Conservation (phyloP, 2,888 invertebrate genomes). For the Nemotelus pantherinus region DNA sequence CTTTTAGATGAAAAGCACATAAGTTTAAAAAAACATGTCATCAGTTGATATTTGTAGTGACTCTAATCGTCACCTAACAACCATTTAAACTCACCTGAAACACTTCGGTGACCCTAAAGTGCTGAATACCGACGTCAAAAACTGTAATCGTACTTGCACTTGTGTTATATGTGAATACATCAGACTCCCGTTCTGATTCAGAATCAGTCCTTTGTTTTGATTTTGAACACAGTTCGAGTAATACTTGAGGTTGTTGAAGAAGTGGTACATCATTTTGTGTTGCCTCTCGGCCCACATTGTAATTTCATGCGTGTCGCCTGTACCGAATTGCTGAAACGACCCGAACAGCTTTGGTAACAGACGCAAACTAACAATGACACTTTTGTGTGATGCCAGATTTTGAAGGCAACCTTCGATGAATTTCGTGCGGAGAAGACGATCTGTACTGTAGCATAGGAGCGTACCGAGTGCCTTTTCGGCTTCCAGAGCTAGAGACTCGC, state of each 20-base stretch:
- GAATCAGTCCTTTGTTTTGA: constrained; percentile 54
- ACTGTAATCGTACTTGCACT: constrained; percentile 90
- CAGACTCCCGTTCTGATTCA: constrained; percentile 61
- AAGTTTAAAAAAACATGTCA: too few species aligned
- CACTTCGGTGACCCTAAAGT: constrained; percentile 88
- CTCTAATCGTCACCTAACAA: too few species aligned
- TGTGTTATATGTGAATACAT: constrained; percentile 84
- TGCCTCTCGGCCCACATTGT: constrained; percentile 94
- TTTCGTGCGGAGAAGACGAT: constrained; percentile 88
- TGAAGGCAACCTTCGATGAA: constrained; percentile 95
- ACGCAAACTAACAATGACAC: constrained; percentile 88
- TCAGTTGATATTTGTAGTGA: too few species aligned
- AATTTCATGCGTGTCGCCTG: constrained; percentile 85
- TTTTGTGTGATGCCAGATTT: constrained; percentile 87
- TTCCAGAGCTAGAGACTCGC: constrained; percentile 91
- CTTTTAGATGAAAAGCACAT: too few species aligned
- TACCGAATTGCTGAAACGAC: constrained; percentile 89
- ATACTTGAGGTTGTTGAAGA: constrained; percentile 86
- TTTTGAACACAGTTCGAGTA: constrained; percentile 69
- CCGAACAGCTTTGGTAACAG: constrained; percentile 89
- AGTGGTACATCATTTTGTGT: constrained; percentile 91
- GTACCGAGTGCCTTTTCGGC: constrained; percentile 93
- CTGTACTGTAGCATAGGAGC: constrained; percentile 88
- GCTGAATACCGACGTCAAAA: constrained; percentile 91
- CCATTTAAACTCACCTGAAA: constrained; percentile 71